These are phyloP conservation scores for Meghimatium bilineatum DNA, from an alignment of 2,888 invertebrate species.

Conservation along the genomic window DNA sequence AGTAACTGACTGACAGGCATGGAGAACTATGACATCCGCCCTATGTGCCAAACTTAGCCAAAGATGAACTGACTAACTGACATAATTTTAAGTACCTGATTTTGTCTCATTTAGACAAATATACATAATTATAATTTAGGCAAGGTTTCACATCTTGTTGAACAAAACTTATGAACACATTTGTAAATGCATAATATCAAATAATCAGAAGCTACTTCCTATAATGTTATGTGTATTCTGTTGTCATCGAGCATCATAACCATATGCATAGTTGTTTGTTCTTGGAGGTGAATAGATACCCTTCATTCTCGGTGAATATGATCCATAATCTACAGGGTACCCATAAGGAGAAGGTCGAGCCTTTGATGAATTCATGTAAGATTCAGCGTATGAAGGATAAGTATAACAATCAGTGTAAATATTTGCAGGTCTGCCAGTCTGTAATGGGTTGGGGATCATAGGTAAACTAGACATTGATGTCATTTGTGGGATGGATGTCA, in stretches of 20 bases:
- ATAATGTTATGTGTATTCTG: neutral
- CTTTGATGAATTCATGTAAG: conserved; percentile 67
- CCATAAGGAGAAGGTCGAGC: conserved; percentile 70
- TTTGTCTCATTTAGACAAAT: too few species aligned
- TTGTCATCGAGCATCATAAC: conserved; percentile 57
- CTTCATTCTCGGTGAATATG: conserved; percentile 70
- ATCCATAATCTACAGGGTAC: conserved; percentile 70
- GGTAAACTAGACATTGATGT: conserved; percentile 22
- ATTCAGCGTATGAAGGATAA: conserved; percentile 68
- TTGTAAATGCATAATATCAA: neutral
- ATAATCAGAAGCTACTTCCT: neutral
- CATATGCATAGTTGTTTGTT: conserved; percentile 62
- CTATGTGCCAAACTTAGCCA: too few species aligned
- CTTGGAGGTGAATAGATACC: conserved; percentile 63
- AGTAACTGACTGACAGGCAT: too few species aligned
- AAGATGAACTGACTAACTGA: too few species aligned
- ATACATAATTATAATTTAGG: too few species aligned
- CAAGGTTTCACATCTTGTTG: too few species aligned
- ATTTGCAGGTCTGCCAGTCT: conserved; percentile 56
- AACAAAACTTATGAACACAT: neutral
- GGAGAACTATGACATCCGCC: too few species aligned
- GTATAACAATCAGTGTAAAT: conserved; percentile 63
- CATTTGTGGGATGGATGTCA: conserved; percentile 39
- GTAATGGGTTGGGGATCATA: conserved; percentile 54
- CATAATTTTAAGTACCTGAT: too few species aligned